Base-by-base conservation (phyloP, 2,113 vertebrate genomes). In the Campylomormyrus numenius region DNA sequence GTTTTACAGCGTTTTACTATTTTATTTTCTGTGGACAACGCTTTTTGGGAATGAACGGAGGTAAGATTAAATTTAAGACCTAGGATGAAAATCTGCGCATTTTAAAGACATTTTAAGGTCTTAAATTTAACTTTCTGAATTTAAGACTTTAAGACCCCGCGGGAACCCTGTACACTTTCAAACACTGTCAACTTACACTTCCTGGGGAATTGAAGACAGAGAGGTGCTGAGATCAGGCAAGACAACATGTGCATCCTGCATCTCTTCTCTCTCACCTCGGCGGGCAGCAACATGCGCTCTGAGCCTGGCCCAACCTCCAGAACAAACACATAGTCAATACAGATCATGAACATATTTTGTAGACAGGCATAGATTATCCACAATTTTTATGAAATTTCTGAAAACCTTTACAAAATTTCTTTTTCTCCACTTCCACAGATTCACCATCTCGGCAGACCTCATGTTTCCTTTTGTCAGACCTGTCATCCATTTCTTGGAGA, bases 331-430 rank as follows among this genome's bases (percentile, higher is more conserved):
- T 56, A 77, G 88, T 48, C 89, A 42, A 62, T 58, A 21, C 1
- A 66, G 89, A 90, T 53, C 52, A 92, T 48, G 85, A 53, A 62
- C 90, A 94, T 24, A 46, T 10, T 39, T 15, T n/a, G 87, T 8
- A 62, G 31, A 45, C 15, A 56, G 31, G 2, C 31, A 27, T 17
- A 39, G 1, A 17, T 21, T 13, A 56, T 90, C 93, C 94, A 94
- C 93, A 90, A 91, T 92, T 92, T 91, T 92, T 90, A 93, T 93
- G 90, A 97, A 97, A 90, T 96, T 97, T 96, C 95, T 97, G 97
- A 99, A 98, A 98, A 99, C 98, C 98, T 99, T 97, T 99, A 98
- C 97, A 99, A 97, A 99, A 97, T 98, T 98, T 99, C 97, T 99
- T 98, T 97, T 97, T 96, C 96, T 96, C 96, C 95, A 94, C 96